phyloP scores from a whole-genome alignment of 2,113 vertebrate genomes.

The Neogobius melanostomus region DNA sequence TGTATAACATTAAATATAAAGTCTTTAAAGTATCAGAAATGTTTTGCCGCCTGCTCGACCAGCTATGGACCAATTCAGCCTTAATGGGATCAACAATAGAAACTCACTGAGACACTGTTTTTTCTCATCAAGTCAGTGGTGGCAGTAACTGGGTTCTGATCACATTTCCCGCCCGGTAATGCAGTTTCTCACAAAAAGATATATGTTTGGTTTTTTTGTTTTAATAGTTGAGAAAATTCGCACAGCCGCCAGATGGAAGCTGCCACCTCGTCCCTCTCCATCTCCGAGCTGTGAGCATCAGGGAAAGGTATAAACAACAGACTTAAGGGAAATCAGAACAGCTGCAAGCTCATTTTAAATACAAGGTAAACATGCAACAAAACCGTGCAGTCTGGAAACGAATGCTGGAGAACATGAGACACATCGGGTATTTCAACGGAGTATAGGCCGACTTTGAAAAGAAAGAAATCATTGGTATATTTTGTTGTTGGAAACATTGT shows the following conservation, averaged over 20 bases:
- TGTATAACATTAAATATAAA: slow-evolving; percentile 7
- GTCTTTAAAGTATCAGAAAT: slow-evolving; percentile 45
- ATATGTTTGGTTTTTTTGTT: slow-evolving; percentile 33
- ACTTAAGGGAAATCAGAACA: background rate
- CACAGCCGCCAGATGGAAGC: slow-evolving; percentile 7
- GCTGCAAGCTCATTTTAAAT: slow-evolving; percentile 4
- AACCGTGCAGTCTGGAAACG: background rate
- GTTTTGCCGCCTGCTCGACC: slow-evolving; percentile 7
- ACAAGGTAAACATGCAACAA: slow-evolving; percentile 4
- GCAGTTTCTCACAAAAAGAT: slow-evolving; percentile 52
- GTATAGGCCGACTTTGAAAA: too few species aligned
- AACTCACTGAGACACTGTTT: slow-evolving; percentile 39
- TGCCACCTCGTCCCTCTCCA: background rate
- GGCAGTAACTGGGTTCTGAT: slow-evolving; percentile 47
- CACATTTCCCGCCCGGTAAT: slow-evolving; percentile 56
- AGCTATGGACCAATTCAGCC: slow-evolving; percentile 11
- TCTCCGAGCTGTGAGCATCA: slow-evolving; percentile 10
- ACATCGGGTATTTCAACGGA: too few species aligned
- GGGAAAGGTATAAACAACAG: background rate
- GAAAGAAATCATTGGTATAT: background rate
- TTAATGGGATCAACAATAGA: slow-evolving; percentile 54
- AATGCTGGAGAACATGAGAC: background rate
- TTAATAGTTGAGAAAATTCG: slow-evolving; percentile 16
- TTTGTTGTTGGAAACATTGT: too few species aligned
- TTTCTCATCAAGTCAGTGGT: slow-evolving; percentile 60